Evolutionary conservation across 2,113 vertebrate species (phyloP).

Genomic region (Nanorana parkeri): DNA sequence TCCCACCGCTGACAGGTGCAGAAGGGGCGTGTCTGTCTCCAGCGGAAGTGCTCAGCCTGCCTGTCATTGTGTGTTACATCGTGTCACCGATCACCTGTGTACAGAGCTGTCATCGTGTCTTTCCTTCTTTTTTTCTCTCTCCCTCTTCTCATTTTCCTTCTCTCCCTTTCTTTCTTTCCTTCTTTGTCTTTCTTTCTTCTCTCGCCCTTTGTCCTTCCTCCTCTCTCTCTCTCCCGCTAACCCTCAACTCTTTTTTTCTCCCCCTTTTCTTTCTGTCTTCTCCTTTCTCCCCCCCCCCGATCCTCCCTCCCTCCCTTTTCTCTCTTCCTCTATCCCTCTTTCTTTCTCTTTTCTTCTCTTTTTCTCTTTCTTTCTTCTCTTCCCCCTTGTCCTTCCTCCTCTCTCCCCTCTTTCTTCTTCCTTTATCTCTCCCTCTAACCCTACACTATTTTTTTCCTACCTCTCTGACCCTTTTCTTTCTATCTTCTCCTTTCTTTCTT

Average conservation of each 20-base stretch:
- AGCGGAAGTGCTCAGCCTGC: constrained; percentile 18
- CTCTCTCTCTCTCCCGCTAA: background rate
- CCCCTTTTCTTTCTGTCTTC: too few relatives aligned
- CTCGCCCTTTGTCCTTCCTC: background rate
- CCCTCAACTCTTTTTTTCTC: too few relatives aligned
- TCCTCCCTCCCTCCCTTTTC: too few relatives aligned
- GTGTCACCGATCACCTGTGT: too few relatives aligned
- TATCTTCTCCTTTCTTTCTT: too few relatives aligned
- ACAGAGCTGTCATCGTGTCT: background rate
- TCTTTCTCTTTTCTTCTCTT: background rate
- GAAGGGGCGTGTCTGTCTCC: background rate
- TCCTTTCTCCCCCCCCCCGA: too few relatives aligned
- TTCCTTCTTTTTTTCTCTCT: background rate
- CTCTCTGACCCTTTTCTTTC: background rate
- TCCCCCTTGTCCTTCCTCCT: background rate
- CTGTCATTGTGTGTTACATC: too few relatives aligned
- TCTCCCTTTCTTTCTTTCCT: background rate
- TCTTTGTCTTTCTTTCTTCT: background rate
- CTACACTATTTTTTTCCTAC: background rate
- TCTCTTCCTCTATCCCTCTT: background rate
- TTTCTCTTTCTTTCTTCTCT: background rate
- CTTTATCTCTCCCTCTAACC: too few relatives aligned
- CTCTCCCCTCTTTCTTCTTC: background rate
- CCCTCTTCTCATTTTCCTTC: background rate
- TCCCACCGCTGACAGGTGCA: constrained; percentile 30